phyloP scores from a whole-genome alignment of 2,888 invertebrate genomes.

The Dioctria linearis region DNA sequence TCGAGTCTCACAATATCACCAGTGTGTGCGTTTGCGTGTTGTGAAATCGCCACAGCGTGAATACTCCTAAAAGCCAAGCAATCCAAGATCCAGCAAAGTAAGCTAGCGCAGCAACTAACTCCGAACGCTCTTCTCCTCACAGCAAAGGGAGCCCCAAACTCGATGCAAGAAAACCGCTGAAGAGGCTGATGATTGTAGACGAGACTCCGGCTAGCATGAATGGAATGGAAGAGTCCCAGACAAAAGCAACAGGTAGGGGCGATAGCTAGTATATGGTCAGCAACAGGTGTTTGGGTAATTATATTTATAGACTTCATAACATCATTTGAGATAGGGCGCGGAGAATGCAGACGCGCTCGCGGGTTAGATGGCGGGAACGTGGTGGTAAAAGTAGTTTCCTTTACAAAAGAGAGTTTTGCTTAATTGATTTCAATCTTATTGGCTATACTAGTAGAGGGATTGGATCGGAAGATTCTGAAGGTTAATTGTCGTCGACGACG shows the following conservation, averaged over 20 bases:
- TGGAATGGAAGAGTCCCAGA: conserved; percentile 16
- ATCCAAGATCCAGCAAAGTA: conserved; percentile 9
- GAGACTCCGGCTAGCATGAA: conserved; percentile 37
- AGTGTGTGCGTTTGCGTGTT: conserved; percentile 52
- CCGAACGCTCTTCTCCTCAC: conserved; percentile 6
- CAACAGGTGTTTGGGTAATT: conserved; percentile 59
- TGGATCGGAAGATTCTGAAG: conserved; percentile 22
- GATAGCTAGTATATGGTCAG: conserved; percentile 46
- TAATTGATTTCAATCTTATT: conserved; percentile 55
- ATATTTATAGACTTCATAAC: conserved; percentile 57
- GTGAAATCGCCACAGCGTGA: too few relatives aligned
- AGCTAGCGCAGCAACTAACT: conserved; percentile 17
- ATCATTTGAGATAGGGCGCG: conserved; percentile 19
- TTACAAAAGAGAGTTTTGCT: conserved; percentile 52
- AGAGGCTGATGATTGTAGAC: background rate
- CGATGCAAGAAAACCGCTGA: conserved; percentile 13
- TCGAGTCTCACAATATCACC: background rate
- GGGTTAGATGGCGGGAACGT: background rate
- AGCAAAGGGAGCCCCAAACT: conserved; percentile 14
- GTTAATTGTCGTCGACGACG: conserved; percentile 47
- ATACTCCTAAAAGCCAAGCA: background rate
- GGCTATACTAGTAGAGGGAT: background rate
- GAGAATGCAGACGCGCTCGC: background rate
- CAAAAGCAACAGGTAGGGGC: conserved; percentile 54
- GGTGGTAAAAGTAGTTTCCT: conserved; percentile 35